phyloP scores from a whole-genome alignment of 2,888 invertebrate genomes.

The Macrophya alboannulata region DNA sequence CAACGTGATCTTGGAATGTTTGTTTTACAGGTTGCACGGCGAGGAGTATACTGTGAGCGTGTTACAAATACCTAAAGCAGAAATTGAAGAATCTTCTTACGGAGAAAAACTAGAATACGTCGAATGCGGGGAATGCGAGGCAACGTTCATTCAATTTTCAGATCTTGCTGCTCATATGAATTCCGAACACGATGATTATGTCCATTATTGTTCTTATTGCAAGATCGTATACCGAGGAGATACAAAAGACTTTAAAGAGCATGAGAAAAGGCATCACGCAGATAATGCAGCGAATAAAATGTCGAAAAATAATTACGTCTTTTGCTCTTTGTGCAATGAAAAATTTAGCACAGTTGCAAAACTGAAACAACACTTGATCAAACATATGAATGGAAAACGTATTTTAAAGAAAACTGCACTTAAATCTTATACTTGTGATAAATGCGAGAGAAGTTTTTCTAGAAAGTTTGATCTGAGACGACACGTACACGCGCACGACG shows the following conservation, averaged over 20 bases:
- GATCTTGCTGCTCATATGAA: conserved; percentile 65
- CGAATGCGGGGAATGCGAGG: conserved; percentile 63
- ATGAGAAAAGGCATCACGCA: conserved; percentile 60
- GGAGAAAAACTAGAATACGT: conserved; percentile 59
- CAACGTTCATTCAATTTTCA: conserved; percentile 60
- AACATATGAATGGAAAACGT: neutral
- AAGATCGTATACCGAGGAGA: conserved; percentile 61
- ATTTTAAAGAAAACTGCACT: neutral
- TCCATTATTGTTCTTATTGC: conserved; percentile 65
- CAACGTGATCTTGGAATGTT: conserved; percentile 58
- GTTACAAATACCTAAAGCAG: conserved; percentile 45
- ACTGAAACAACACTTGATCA: conserved; percentile 79
- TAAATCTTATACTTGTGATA: conserved; percentile 62
- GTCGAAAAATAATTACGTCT: neutral
- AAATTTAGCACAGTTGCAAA: conserved; percentile 80
- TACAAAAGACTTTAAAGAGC: conserved; percentile 61
- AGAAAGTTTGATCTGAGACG: conserved; percentile 65
- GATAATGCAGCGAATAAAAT: neutral
- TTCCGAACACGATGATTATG: conserved; percentile 59
- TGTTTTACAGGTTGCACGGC: conserved; percentile 67
- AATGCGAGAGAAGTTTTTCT: conserved; percentile 66
- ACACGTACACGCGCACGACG: conserved; percentile 64
- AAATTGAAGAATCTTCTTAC: conserved; percentile 27
- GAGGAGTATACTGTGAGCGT: conserved; percentile 57
- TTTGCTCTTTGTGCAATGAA: conserved; percentile 78